Conservation (phyloP, 2,113 vertebrate genomes). For the Danionella cerebrum region DNA sequence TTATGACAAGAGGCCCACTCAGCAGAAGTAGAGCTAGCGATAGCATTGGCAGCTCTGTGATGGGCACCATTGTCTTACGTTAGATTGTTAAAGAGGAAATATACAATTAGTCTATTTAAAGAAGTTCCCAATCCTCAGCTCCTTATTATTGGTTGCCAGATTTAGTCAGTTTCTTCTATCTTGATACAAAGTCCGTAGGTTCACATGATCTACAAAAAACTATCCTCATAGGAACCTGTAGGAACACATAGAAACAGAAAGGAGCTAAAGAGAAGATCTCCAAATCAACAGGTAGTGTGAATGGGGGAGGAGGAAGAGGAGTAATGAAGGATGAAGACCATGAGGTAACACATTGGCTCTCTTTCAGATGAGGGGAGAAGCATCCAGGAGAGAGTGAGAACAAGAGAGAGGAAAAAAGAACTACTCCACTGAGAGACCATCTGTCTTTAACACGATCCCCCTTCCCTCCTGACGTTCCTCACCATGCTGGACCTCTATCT, state of each 20-base stretch:
- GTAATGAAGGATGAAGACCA: conserved; percentile 18
- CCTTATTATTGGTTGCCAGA: too few relatives aligned
- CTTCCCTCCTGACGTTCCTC: conserved; percentile 38
- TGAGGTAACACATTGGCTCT: conserved; percentile 60
- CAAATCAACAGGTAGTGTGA: conserved; percentile 17
- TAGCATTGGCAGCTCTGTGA: conserved; percentile 32
- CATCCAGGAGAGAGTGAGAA: conserved; percentile 51
- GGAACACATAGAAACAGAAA: conserved; percentile 16
- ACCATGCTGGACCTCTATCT: conserved; percentile 31
- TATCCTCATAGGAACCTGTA: conserved; percentile 44
- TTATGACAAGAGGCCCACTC: conserved; percentile 44
- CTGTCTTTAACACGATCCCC: conserved; percentile 58
- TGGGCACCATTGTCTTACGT: conserved; percentile 46
- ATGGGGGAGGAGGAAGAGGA: conserved; percentile 4
- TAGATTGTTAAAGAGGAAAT: too few relatives aligned
- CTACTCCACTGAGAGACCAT: conserved; percentile 71
- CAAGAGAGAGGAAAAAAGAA: conserved; percentile 49
- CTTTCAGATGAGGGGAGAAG: conserved; percentile 53
- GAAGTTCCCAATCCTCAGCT: too few relatives aligned
- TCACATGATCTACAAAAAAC: conserved; percentile 31
- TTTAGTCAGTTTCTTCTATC: too few relatives aligned
- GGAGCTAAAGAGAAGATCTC: background rate
- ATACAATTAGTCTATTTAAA: too few relatives aligned
- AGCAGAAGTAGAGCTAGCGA: conserved; percentile 47
- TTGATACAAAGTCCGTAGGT: conserved; percentile 21